Percentiles rank a stretch among this genome's conserved stretches.
phyloP scores from a whole-genome alignment of 2,888 invertebrate genomes.

The Spicauda simplicius region DNA sequence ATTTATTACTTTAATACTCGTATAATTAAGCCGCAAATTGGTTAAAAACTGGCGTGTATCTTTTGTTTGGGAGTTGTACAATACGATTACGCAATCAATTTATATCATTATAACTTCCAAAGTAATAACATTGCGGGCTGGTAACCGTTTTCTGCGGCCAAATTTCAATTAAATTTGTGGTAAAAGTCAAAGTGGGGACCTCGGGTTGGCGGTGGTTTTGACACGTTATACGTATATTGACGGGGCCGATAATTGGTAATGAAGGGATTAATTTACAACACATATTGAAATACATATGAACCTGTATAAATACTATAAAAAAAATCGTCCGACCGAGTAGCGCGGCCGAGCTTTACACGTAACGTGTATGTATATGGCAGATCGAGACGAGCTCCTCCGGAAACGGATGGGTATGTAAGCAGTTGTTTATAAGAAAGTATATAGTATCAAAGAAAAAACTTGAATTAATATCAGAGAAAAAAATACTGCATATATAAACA shows the following conservation, averaged over 20 bases:
- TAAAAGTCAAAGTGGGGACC: constrained; percentile 30
- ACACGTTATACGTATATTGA: constrained; percentile 16
- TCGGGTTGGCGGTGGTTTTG: constrained; percentile 25
- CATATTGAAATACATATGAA: too few relatives aligned
- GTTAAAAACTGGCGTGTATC: constrained; percentile 12
- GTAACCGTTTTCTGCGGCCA: constrained; percentile 28
- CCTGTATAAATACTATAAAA: too few relatives aligned
- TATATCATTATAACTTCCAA: constrained; percentile 23
- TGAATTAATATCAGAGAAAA: too few relatives aligned
- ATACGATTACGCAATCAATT: constrained; percentile 30
- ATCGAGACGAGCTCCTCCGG: too few relatives aligned
- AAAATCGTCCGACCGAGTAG: too few relatives aligned
- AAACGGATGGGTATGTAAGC: too few relatives aligned
- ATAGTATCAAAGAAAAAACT: too few relatives aligned
- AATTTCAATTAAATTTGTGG: constrained; percentile 36
- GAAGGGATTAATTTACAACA: not conserved
- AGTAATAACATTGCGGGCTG: constrained; percentile 32
- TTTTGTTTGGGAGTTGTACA: constrained; percentile 19
- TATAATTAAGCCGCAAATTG: constrained; percentile 23
- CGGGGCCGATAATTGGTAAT: constrained; percentile 12
- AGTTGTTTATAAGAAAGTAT: too few relatives aligned
- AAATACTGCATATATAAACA: too few relatives aligned
- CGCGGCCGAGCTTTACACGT: too few relatives aligned
- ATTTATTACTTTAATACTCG: constrained; percentile 3
- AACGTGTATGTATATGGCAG: too few relatives aligned